These are phyloP conservation scores for Neoitamus cyanurus DNA, from an alignment of 2,888 invertebrate genomes.

Conservation along the genomic window DNA sequence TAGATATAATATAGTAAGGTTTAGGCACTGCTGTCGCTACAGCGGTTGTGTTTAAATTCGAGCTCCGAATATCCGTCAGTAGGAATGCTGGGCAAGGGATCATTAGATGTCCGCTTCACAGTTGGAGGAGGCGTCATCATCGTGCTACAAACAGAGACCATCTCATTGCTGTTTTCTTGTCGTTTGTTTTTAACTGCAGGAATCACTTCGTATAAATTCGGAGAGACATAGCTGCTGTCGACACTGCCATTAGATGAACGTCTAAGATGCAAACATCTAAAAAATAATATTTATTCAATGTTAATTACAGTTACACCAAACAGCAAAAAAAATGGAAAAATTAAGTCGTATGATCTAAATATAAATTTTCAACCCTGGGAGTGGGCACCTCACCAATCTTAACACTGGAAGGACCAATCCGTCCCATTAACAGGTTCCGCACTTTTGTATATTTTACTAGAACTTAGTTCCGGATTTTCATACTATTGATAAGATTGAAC, in stretches of 20 bases:
- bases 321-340: too few relatives aligned
- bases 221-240: conserved; percentile 56
- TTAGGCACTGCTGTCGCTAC: not conserved
- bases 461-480: too few relatives aligned
- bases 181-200: conserved; percentile 54
- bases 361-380: too few relatives aligned
- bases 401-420: too few relatives aligned
- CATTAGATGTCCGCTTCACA: conserved; percentile 54
- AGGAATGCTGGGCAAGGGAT: conserved; percentile 60
- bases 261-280: not conserved
- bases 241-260: not conserved
- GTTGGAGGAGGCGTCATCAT: not conserved
- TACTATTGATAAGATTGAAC: too few relatives aligned
- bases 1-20: not conserved
- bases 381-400: too few relatives aligned
- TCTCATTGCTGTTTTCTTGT: conserved; percentile 34
- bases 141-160: not conserved
- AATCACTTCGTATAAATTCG: conserved; percentile 33
- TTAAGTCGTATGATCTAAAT: too few relatives aligned
- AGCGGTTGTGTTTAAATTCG: not conserved
- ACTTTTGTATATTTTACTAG: too few relatives aligned
- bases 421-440: too few relatives aligned
- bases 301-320: too few relatives aligned
- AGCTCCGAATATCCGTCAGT: not conserved
- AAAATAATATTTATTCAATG: not conserved